A percentile compares a stretch with the other conserved stretches of the same genome.
Conservation (phyloP, 2,888 invertebrate genomes). For the Spicauda simplicius region DNA sequence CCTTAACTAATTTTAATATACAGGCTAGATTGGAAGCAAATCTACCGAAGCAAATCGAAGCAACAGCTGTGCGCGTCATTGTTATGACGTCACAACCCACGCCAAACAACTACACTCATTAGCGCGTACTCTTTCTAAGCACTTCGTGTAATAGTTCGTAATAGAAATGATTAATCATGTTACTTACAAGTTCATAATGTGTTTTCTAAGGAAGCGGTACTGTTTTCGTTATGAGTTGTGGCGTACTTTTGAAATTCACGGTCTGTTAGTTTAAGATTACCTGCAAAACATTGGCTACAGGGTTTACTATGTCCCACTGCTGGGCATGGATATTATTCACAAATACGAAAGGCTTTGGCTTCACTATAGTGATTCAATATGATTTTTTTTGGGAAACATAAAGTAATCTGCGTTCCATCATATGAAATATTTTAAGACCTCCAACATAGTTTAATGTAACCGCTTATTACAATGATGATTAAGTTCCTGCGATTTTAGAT, state of each 20-base stretch:
- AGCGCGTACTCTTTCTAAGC: slow-evolving; percentile 5
- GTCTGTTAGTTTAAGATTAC: background rate
- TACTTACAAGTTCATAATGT: background rate
- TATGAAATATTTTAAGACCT: too few species aligned
- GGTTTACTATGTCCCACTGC: too few species aligned
- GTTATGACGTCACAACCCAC: background rate
- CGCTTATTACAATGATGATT: too few species aligned
- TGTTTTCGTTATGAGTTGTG: background rate
- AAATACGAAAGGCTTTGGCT: too few species aligned
- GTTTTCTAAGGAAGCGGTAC: background rate
- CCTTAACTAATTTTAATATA: too few species aligned
- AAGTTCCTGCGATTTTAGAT: too few species aligned
- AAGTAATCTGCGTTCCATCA: too few species aligned
- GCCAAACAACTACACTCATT: slow-evolving; percentile 28
- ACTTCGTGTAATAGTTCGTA: slow-evolving; percentile 3
- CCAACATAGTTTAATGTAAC: too few species aligned
- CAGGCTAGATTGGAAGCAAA: too few species aligned
- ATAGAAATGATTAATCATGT: background rate
- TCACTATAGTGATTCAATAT: too few species aligned
- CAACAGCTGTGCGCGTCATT: background rate
- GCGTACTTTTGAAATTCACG: background rate
- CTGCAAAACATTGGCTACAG: background rate
- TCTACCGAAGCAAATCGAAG: background rate
- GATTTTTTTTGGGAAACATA: too few species aligned
- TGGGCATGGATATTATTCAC: too few species aligned